A percentile compares a stretch with the other conserved stretches of the same genome.
Evolutionary conservation across 2,888 invertebrate species (phyloP).

Genomic region (Lutraria lutraria): DNA sequence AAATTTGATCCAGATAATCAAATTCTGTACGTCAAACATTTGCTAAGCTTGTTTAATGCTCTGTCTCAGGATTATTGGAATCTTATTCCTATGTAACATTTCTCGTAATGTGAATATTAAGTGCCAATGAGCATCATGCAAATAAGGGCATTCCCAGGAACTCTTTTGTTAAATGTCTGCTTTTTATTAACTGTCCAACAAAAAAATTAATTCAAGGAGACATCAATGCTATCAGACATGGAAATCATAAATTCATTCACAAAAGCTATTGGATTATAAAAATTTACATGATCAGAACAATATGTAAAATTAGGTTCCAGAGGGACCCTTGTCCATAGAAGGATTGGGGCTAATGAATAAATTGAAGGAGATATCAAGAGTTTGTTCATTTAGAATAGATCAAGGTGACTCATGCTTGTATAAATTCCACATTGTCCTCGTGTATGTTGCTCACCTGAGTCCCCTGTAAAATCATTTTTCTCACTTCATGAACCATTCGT

Average conservation of each 20-base stretch:
- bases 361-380: background rate
- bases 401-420: background rate
- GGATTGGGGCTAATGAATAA: slow-evolving; percentile 1
- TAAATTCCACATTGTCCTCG: no score
- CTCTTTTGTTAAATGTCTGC: slow-evolving; percentile 23
- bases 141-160: background rate
- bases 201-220: slow-evolving; percentile 11
- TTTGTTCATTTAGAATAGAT: background rate
- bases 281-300: slow-evolving; percentile 22
- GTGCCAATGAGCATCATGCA: slow-evolving; percentile 15
- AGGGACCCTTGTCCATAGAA: background rate
- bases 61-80: background rate
- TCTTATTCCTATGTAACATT: background rate
- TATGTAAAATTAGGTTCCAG: slow-evolving; percentile 3
- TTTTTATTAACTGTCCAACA: slow-evolving; percentile 22
- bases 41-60: background rate
- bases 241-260: slow-evolving; percentile 20
- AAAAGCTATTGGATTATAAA: background rate
- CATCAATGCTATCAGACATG: background rate
- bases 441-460: no score
- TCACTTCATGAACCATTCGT: no score
- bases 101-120: slow-evolving; percentile 3
- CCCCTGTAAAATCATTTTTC: no score
- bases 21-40: background rate
- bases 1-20: no score